A percentile compares a stretch with the other conserved stretches of the same genome.
Evolutionary conservation across 2,113 vertebrate species (phyloP).

Genomic region (Uria lomvia): DNA sequence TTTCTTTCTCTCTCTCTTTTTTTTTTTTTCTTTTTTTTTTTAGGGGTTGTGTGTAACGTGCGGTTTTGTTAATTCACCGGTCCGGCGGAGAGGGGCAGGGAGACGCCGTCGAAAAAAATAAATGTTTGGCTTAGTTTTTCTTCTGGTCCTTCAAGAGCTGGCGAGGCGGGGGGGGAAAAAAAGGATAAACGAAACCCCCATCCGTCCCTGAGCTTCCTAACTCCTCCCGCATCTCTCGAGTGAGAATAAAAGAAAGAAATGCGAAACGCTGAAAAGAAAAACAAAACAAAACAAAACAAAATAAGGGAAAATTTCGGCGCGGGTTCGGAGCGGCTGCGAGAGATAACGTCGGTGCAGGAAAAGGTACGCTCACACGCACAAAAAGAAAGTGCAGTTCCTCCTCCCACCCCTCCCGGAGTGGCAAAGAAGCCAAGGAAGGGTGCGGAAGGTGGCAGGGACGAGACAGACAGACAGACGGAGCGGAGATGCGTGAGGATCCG

Average conservation of each 20-base stretch:
- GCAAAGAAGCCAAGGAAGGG: constrained; percentile 45
- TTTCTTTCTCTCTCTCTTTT: background rate
- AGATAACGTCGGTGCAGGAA: background rate
- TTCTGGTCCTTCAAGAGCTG: constrained; percentile 24
- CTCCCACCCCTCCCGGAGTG: constrained; percentile 44
- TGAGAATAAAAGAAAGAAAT: constrained; percentile 11
- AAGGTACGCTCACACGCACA: constrained; percentile 41
- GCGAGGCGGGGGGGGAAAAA: background rate
- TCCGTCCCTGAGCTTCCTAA: constrained; percentile 42
- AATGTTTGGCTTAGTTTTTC: constrained; percentile 37
- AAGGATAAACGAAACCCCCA: background rate
- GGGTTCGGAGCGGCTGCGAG: constrained; percentile 40
- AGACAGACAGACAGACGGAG: background rate
- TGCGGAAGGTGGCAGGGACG: constrained; percentile 24
- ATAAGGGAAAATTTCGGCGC: constrained; percentile 1
- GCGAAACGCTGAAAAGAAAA: background rate
- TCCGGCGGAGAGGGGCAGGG: background rate
- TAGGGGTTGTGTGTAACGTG: background rate
- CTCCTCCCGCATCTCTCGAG: constrained; percentile 65
- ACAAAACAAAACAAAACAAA: background rate
- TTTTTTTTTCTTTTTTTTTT: background rate
- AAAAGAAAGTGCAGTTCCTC: constrained; percentile 62
- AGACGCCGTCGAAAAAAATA: constrained; percentile 10
- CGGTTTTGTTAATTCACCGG: background rate
- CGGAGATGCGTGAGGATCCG: constrained; percentile 28